Evolutionary conservation across 2,888 invertebrate genomes (phyloP).

Genomic region (Drosophila helvetica): DNA sequence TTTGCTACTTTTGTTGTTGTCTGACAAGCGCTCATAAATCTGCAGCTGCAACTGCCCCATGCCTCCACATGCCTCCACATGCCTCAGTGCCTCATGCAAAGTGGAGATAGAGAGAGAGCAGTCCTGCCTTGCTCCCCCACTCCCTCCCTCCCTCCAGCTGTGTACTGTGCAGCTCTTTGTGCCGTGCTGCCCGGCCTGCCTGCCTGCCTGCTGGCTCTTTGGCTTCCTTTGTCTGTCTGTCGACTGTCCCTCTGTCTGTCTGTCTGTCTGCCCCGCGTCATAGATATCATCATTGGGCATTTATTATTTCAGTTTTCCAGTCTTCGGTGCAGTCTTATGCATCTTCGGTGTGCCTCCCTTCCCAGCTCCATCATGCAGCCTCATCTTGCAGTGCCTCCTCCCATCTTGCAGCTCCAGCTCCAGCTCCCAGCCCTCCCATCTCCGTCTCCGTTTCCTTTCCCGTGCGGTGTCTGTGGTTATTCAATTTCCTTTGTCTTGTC

Average conservation of each 20-base stretch:
- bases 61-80: background rate
- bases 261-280: slow-evolving; percentile 35
- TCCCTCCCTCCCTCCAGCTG: slow-evolving; percentile 3
- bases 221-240: slow-evolving; percentile 60
- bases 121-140: background rate
- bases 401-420: background rate
- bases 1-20: slow-evolving; percentile 43
- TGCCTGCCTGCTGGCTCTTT: slow-evolving; percentile 19
- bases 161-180: slow-evolving; percentile 53
- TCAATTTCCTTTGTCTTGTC: slow-evolving; percentile 67
- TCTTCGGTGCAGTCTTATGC: slow-evolving; percentile 16
- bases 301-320: slow-evolving; percentile 62
- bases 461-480: slow-evolving; percentile 43
- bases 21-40: slow-evolving; percentile 76
- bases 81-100: slow-evolving; percentile 31
- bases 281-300: slow-evolving; percentile 73
- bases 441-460: too few relatives aligned
- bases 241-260: background rate
- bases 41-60: slow-evolving; percentile 38
- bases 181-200: slow-evolving; percentile 13
- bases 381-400: background rate
- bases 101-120: slow-evolving; percentile 14
- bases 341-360: slow-evolving; percentile 22
- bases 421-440: background rate
- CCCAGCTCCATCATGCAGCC: background rate